phyloP scores from a whole-genome alignment of 2,797 vertebrate species.

The Ctenopoma multispine region DNA sequence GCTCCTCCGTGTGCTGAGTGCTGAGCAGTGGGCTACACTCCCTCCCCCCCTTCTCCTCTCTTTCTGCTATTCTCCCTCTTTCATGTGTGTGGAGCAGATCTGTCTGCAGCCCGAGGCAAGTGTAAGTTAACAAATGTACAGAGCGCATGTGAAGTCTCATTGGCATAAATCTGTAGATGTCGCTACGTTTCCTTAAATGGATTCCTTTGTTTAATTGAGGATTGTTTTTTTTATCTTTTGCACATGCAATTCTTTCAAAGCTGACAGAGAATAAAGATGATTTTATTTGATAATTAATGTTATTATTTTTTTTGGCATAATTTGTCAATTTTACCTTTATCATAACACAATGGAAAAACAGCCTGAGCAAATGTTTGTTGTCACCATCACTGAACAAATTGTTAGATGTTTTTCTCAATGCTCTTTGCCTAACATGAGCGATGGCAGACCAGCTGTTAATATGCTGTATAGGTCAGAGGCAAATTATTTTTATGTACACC shows the following conservation, averaged over 20 bases:
- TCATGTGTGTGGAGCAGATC: conserved; percentile 81
- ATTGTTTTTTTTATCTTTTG: conserved; percentile 31
- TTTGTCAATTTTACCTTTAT: conserved; percentile 42
- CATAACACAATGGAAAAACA: conserved; percentile 26
- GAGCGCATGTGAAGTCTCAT: conserved; percentile 81
- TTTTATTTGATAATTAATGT: conserved; percentile 27
- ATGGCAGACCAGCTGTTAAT: background rate
- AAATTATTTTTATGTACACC: background rate
- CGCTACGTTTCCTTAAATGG: conserved; percentile 78
- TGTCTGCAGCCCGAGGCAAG: conserved; percentile 85
- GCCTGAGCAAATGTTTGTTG: conserved; percentile 13
- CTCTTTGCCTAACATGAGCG: background rate
- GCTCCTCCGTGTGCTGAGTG: conserved; percentile 84
- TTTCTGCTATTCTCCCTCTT: conserved; percentile 37
- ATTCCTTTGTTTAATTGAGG: conserved; percentile 83
- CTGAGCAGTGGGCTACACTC: conserved; percentile 77
- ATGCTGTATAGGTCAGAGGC: background rate
- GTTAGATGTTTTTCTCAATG: conserved; percentile 13
- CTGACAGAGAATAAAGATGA: conserved; percentile 16
- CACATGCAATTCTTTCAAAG: conserved; percentile 43
- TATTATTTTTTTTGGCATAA: conserved; percentile 51
- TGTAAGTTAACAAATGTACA: conserved; percentile 87
- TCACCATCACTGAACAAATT: conserved; percentile 11
- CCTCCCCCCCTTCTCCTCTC: background rate
- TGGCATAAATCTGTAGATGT: conserved; percentile 85